These are phyloP conservation scores for Platysteira castanea DNA, from an alignment of 2,113 vertebrate species.

Conservation along the genomic window DNA sequence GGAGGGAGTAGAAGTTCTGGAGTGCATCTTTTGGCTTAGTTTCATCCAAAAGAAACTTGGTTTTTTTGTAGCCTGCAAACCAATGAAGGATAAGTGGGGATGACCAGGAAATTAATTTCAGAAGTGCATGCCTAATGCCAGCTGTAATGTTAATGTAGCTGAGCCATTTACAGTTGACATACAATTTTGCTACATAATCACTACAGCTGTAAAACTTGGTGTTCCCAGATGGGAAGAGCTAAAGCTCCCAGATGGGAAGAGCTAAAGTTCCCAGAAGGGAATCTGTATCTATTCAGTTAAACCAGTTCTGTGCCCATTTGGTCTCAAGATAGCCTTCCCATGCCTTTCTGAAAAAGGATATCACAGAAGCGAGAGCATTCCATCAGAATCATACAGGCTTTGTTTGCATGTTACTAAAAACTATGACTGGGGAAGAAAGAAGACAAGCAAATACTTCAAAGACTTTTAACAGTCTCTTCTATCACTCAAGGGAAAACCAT, in stretches of 20 bases:
- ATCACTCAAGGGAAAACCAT: background rate
- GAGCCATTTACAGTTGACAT: background rate
- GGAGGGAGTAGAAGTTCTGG: background rate
- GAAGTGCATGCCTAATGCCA: background rate
- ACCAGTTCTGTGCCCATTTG: background rate
- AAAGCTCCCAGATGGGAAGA: background rate
- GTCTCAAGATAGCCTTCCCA: background rate
- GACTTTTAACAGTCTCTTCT: background rate
- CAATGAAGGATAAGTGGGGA: background rate
- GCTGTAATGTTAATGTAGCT: background rate
- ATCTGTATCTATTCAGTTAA: background rate
- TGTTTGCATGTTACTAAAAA: background rate
- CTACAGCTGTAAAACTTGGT: background rate
- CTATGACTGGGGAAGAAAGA: background rate
- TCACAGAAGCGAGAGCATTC: background rate
- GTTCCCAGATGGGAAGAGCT: background rate
- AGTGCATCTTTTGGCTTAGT: background rate
- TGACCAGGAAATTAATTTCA: background rate
- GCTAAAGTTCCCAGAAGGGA: background rate
- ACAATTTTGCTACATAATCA: background rate
- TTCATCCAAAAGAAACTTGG: background rate
- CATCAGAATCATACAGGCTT: background rate
- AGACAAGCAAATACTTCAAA: background rate
- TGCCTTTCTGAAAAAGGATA: background rate
- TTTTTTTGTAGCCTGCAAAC: background rate